A percentile compares a stretch with the other conserved stretches of the same genome.
phyloP scores from a whole-genome alignment of 2,797 vertebrate genomes.

The Morelia viridis region DNA sequence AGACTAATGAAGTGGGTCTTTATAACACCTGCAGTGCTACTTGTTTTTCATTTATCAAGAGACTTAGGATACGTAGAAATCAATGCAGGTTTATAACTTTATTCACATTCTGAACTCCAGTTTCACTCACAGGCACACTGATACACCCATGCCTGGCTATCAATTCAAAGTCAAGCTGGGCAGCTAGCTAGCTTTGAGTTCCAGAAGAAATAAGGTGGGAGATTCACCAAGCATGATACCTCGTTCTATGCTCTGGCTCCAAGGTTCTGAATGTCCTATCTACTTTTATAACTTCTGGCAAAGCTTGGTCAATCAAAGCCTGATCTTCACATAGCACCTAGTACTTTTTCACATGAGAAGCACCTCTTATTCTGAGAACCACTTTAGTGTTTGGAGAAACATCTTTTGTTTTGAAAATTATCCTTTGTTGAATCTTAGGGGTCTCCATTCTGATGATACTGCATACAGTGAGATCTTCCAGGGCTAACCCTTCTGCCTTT shows the following conservation, averaged over 20 bases:
- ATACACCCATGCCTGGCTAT: neutral
- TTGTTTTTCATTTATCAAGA: neutral
- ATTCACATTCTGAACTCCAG: neutral
- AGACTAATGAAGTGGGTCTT: neutral
- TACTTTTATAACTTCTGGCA: neutral
- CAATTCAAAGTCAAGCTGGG: neutral
- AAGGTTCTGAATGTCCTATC: neutral
- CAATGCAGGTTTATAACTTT: neutral
- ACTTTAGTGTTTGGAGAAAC: neutral
- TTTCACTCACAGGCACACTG: neutral
- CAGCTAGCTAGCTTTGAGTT: neutral
- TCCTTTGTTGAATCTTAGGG: neutral
- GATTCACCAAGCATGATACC: neutral
- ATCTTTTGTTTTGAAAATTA: neutral
- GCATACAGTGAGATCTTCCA: neutral
- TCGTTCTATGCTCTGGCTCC: neutral
- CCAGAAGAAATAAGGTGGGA: neutral
- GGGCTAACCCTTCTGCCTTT: neutral
- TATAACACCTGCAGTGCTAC: neutral
- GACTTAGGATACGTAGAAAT: neutral
- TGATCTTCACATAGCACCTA: neutral
- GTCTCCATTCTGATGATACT: neutral
- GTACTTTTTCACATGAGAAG: neutral
- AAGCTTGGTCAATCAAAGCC: neutral
- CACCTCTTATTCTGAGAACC: neutral